Conservation (phyloP, 2,797 vertebrate genomes). For the Neomorphus geoffroyi region DNA sequence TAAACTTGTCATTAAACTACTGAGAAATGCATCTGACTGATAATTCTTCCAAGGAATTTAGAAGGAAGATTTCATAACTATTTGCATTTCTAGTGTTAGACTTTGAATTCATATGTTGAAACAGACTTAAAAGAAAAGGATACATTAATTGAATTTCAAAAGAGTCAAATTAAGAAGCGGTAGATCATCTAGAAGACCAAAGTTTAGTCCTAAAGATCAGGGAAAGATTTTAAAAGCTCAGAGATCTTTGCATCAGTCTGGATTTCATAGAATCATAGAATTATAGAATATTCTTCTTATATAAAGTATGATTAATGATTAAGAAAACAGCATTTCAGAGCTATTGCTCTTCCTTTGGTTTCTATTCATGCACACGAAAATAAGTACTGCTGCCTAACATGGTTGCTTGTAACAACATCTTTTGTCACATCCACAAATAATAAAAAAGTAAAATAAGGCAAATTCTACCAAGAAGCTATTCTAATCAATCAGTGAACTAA, state of each 20-base stretch:
- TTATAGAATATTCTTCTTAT: background rate
- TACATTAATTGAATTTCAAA: background rate
- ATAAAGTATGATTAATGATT: background rate
- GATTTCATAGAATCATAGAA: background rate
- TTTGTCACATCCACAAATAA: background rate
- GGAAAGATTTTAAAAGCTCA: background rate
- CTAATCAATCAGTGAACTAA: background rate
- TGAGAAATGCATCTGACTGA: background rate
- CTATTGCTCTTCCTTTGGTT: background rate
- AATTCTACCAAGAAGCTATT: background rate
- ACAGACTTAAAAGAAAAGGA: background rate
- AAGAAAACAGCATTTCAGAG: background rate
- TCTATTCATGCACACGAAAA: background rate
- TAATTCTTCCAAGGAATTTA: background rate
- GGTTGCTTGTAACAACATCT: background rate
- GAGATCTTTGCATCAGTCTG: background rate
- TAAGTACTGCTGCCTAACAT: background rate
- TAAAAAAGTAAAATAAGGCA: background rate
- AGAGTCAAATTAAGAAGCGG: background rate
- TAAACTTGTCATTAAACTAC: background rate
- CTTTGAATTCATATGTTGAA: background rate
- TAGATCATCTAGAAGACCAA: background rate
- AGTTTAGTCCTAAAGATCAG: background rate
- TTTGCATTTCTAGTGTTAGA: background rate
- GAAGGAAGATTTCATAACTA: background rate